Evolutionary conservation across 2,113 vertebrate genomes (phyloP).

Genomic region (Saguinus midas): DNA sequence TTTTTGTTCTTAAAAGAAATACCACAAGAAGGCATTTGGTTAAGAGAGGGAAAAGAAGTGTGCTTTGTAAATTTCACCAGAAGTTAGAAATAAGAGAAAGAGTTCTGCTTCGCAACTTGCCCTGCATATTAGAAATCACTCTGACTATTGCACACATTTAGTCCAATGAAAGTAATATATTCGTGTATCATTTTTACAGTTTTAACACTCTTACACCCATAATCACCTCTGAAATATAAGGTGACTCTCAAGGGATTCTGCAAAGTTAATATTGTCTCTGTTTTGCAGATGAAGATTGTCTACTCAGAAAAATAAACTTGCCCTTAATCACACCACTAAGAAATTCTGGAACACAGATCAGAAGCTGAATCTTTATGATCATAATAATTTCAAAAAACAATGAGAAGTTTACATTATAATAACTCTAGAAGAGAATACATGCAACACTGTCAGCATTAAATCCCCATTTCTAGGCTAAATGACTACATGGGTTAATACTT

Average conservation of each 20-base stretch:
- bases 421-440: background rate
- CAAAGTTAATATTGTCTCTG: background rate
- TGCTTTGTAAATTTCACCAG: background rate
- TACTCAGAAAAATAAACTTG: background rate
- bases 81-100: conserved; percentile 30
- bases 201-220: background rate
- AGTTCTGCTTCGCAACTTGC: background rate
- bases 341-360: background rate
- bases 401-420: background rate
- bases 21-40: conserved; percentile 41
- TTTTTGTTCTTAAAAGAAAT: conserved; percentile 50
- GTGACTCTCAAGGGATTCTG: background rate
- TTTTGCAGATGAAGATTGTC: background rate
- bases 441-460: background rate
- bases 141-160: background rate
- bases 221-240: background rate
- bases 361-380: background rate
- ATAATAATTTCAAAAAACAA: background rate
- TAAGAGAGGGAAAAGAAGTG: background rate
- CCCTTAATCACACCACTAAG: background rate
- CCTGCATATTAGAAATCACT: background rate
- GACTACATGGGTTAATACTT: background rate
- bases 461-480: background rate
- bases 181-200: background rate
- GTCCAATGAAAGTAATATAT: background rate